These are phyloP conservation scores for Myotis daubentonii DNA, from an alignment of 2,797 vertebrate species.

Conservation along the genomic window DNA sequence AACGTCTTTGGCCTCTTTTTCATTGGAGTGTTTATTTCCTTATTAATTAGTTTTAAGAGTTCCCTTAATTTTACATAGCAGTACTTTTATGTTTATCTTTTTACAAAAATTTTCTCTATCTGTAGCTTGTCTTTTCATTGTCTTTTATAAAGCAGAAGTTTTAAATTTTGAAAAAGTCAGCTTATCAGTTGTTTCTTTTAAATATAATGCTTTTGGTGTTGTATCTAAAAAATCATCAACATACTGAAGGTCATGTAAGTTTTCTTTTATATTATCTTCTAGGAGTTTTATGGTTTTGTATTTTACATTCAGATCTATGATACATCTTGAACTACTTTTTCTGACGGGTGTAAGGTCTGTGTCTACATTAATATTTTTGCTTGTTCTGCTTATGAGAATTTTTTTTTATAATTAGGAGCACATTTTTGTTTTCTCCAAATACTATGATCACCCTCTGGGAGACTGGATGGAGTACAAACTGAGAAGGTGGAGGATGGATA, in stretches of 20 bases:
- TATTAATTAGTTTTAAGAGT: background rate
- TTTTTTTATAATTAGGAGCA: background rate
- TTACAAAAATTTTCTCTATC: background rate
- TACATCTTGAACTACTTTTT: background rate
- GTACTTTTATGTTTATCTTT: background rate
- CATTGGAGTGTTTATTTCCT: background rate
- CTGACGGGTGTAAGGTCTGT: background rate
- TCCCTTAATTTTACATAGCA: background rate
- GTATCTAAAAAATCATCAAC: background rate
- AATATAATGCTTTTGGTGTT: background rate
- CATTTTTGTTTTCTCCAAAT: background rate
- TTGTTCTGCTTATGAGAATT: no score
- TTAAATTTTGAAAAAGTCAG: background rate
- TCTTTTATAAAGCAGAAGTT: background rate
- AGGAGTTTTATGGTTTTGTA: background rate
- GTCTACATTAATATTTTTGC: background rate
- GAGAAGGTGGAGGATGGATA: rapidly evolving
- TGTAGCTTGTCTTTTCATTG: background rate
- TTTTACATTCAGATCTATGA: background rate
- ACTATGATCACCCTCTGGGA: background rate
- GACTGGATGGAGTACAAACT: background rate
- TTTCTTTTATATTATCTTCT: background rate
- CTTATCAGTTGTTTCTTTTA: background rate
- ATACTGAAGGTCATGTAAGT: background rate
- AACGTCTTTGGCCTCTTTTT: background rate